phyloP scores from a whole-genome alignment of 2,888 invertebrate species.

The Chrysodeixis includens region DNA sequence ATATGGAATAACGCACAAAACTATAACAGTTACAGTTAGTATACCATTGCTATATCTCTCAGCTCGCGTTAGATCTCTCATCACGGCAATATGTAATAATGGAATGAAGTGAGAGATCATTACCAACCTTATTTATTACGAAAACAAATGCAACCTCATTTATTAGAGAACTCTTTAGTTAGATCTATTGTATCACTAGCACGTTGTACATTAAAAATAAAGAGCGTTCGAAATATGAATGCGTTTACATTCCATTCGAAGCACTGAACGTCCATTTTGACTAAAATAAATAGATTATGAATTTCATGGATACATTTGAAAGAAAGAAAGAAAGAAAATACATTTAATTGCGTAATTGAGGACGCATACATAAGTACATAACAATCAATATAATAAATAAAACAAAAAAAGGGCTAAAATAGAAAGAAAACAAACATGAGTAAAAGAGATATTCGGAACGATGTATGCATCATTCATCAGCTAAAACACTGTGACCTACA shows the following conservation, averaged over 20 bases:
- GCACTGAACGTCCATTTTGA: constrained; percentile 23
- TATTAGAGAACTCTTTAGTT: not conserved
- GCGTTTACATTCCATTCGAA: not conserved
- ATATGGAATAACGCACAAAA: constrained; percentile 48
- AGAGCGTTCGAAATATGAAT: constrained; percentile 33
- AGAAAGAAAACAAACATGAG: too few relatives aligned
- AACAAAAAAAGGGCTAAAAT: too few relatives aligned
- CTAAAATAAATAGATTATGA: constrained; percentile 35
- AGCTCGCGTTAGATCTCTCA: constrained; percentile 36
- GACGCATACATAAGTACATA: too few relatives aligned
- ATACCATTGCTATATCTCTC: constrained; percentile 29
- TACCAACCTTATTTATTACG: not conserved
- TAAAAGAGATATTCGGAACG: constrained; percentile 20
- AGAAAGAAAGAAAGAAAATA: too few relatives aligned
- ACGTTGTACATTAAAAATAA: not conserved
- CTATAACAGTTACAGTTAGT: constrained; percentile 27
- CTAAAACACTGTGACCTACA: constrained; percentile 31
- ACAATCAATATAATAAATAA: too few relatives aligned
- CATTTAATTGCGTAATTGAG: too few relatives aligned
- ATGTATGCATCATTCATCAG: constrained; percentile 29
- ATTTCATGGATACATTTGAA: constrained; percentile 37
- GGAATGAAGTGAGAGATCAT: not conserved
- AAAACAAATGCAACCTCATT: not conserved
- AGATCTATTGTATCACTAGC: not conserved
- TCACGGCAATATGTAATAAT: constrained; percentile 23